Conservation (phyloP, 2,888 invertebrate species). For the Xestia c-nigrum region DNA sequence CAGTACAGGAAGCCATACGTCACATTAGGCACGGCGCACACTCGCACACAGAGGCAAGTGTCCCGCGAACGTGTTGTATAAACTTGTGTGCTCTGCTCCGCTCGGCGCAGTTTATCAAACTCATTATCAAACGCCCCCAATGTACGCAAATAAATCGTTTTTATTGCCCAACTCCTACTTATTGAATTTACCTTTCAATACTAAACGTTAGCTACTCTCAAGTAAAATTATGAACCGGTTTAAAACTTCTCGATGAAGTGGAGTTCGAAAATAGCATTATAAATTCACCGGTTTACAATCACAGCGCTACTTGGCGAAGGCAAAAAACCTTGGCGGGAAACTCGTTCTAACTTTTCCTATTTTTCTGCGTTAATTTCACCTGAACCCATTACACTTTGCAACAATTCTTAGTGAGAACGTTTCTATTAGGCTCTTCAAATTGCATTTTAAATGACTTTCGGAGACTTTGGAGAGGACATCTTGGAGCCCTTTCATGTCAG, state of each 20-base stretch:
- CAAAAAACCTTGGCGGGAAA: constrained; percentile 87
- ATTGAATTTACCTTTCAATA: constrained; percentile 76
- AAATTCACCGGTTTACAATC: constrained; percentile 91
- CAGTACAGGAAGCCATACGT: constrained; percentile 64
- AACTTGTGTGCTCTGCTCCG: constrained; percentile 47
- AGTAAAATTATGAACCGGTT: constrained; percentile 87
- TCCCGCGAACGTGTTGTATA: constrained; percentile 54
- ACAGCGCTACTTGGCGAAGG: constrained; percentile 88
- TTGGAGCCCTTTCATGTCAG: constrained; percentile 52
- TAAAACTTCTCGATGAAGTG: constrained; percentile 89
- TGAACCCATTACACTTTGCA: constrained; percentile 90
- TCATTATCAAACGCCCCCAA: constrained; percentile 56
- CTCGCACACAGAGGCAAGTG: constrained; percentile 52
- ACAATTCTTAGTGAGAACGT: constrained; percentile 88
- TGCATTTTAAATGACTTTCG: constrained; percentile 87
- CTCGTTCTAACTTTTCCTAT: constrained; percentile 91
- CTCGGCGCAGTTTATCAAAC: constrained; percentile 53
- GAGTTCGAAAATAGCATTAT: constrained; percentile 90
- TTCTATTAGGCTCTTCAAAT: constrained; percentile 88
- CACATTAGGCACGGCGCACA: constrained; percentile 62
- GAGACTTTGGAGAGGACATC: constrained; percentile 70
- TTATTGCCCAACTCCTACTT: constrained; percentile 66
- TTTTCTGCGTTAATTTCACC: constrained; percentile 90
- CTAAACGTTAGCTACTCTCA: constrained; percentile 80
- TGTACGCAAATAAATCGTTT: constrained; percentile 63